Percentiles rank a stretch among this genome's conserved stretches.
phyloP scores from a whole-genome alignment of 2,888 invertebrate genomes.

The Trissonchulus latispiculum region DNA sequence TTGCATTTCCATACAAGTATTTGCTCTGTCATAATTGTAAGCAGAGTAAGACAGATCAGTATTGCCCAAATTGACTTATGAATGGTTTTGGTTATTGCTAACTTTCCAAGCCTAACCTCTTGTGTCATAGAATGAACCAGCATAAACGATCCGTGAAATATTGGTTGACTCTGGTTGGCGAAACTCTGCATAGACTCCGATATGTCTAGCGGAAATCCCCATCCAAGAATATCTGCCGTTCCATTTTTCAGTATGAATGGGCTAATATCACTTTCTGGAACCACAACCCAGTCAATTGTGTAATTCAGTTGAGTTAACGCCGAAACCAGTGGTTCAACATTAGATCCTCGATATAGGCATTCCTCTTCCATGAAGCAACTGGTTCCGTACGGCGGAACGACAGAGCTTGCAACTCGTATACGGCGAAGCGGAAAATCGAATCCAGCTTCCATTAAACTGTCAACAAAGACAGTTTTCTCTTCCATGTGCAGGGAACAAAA shows the following conservation, averaged over 20 bases:
- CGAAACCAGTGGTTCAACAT: neutral
- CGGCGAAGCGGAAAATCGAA: no score
- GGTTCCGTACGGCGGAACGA: no score
- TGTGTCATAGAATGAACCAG: neutral
- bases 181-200: neutral
- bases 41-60: neutral
- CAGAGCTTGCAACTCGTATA: no score
- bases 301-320: neutral
- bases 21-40: neutral
- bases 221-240: neutral
- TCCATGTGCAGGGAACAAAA: no score
- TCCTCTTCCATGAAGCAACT: no score
- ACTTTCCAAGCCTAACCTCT: neutral
- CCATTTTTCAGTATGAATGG: neutral
- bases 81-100: neutral
- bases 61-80: neutral
- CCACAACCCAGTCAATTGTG: neutral
- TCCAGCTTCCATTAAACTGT: no score
- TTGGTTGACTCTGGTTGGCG: neutral
- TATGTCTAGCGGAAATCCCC: neutral
- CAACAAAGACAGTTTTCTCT: no score
- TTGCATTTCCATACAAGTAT: neutral
- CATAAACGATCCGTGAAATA: neutral
- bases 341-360: neutral
- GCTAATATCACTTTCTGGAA: neutral